Conservation (phyloP, 2,113 vertebrate species). For the Lota lota region DNA sequence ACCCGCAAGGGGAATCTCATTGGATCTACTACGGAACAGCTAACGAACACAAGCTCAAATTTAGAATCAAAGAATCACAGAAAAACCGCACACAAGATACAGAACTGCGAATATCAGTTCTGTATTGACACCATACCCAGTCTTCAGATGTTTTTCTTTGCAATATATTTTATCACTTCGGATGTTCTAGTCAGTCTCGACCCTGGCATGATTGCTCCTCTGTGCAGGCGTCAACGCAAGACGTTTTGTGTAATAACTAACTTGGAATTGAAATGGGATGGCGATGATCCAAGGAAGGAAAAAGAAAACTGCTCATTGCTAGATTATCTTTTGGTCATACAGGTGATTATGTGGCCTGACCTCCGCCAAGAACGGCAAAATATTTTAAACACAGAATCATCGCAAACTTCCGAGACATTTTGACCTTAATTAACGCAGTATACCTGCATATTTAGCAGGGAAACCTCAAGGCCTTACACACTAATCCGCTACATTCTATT, state of each 20-base stretch:
- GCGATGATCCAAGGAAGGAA: no score
- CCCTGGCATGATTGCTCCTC: no score
- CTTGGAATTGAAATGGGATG: no score
- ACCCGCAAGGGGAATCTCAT: no score
- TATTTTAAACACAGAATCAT: conserved; percentile 30
- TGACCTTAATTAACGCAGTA: conserved; percentile 61
- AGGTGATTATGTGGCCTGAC: conserved; percentile 30
- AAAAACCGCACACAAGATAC: neutral
- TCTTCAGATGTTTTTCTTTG: no score
- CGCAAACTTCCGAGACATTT: conserved; percentile 24
- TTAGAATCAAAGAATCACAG: neutral
- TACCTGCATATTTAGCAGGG: conserved; percentile 30
- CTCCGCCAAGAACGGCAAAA: conserved; percentile 21
- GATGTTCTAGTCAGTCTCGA: no score
- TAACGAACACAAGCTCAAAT: neutral
- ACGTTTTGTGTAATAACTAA: no score
- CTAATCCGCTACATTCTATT: conserved; percentile 27
- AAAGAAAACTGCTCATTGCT: neutral
- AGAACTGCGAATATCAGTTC: no score
- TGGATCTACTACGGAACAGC: no score
- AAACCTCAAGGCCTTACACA: conserved; percentile 61
- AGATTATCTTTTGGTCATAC: conserved; percentile 21
- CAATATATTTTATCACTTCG: no score
- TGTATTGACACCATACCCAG: no score
- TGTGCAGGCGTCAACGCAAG: no score